Base-by-base conservation (phyloP, 2,888 invertebrate genomes). In the Amiota mariae region DNA sequence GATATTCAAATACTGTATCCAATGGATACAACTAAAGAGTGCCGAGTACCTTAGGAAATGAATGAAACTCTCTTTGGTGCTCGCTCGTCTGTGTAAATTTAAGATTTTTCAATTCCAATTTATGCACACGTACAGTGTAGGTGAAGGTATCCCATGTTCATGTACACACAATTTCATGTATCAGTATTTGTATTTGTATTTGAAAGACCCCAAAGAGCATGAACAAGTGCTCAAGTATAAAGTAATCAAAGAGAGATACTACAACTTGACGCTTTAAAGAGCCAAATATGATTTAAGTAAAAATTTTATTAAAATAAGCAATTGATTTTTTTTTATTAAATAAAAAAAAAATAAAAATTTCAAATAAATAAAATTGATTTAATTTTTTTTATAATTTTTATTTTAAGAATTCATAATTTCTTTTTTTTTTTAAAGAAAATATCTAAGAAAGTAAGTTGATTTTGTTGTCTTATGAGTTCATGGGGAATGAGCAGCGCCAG, bases 91-190 rank as follows among this genome's bases (percentile, higher is more conserved):
- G 36, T 36, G 36, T 36, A 6, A 36, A 36, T 36, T 36, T 6
- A 75, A 18, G 15, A 11, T 20, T 11, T 78, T 78, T 56, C 78
- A 72, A n/a, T 24, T 24, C 24, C 2, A 24, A 80, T 72, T 81
- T 85, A 83, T 83, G 85, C 85, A 82, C 84, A 83, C 83, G 85
- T 80, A 83, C 84, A 84, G 75, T 75, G 72, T 70, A 70, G 72
- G 70, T 79, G 64, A 80, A 63, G 48, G 77, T 83, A 80, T 85
- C 78, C 75, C 74, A 61, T n/a, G n/a, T 48, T 3, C 12, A 11
- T 9, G n/a, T 2, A 54, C 54, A 15, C 54, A 15, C n/a, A 13
- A n/a, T 36, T 24, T 2, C 54, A 54, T 54, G 59, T 20, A 18
- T 59, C 8, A 20, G 59, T 59, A 18, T 18, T 36, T 18, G 20